Conservation (phyloP, 53 echinoderm and acorn worm genomes). For the Holothuria leucospilota region DNA sequence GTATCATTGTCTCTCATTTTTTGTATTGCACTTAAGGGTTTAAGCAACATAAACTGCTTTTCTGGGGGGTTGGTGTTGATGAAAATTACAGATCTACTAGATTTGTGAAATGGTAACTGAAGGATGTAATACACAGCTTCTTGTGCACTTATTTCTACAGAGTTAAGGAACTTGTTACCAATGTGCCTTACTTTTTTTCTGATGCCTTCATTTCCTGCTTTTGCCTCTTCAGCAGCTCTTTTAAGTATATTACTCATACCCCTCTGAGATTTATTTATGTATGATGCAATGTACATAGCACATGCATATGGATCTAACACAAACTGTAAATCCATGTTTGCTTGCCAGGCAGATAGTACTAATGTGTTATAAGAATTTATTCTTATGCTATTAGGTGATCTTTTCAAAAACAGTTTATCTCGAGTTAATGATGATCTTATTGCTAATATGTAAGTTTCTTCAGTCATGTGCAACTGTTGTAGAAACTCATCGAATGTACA, state of each 20-base stretch:
- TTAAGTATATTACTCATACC: slow-evolving; percentile 54
- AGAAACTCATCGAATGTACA: slow-evolving; percentile 22
- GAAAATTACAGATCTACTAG: slow-evolving; percentile 31
- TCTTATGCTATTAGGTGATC: slow-evolving; percentile 33
- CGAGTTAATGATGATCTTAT: neutral
- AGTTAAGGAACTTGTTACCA: slow-evolving; percentile 37
- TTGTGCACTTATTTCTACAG: slow-evolving; percentile 41
- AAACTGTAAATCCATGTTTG: slow-evolving; percentile 53
- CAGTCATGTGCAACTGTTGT: slow-evolving; percentile 17
- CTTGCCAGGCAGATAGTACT: slow-evolving; percentile 56
- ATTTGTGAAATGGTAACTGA: slow-evolving; percentile 28
- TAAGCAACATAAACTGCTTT: slow-evolving; percentile 15
- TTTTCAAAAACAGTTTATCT: slow-evolving; percentile 52
- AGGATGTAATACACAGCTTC: slow-evolving; percentile 49
- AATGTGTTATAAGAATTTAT: slow-evolving; percentile 58
- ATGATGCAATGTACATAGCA: slow-evolving; percentile 52
- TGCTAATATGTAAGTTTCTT: slow-evolving; percentile 46
- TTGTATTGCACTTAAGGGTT: slow-evolving; percentile 4
- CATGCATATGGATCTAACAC: slow-evolving; percentile 63
- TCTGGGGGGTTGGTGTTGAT: slow-evolving; percentile 37
- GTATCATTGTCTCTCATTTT: slow-evolving; percentile 10
- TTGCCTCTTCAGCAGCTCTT: slow-evolving; percentile 47
- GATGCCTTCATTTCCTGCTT: slow-evolving; percentile 24
- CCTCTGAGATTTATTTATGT: slow-evolving; percentile 56
- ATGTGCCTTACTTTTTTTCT: slow-evolving; percentile 11